Evolutionary conservation across 1,140 invertebrate species (phyloP), one percentile per base, ranked within the genome.

Genomic region (Trinorchestia longiramus): DNA sequence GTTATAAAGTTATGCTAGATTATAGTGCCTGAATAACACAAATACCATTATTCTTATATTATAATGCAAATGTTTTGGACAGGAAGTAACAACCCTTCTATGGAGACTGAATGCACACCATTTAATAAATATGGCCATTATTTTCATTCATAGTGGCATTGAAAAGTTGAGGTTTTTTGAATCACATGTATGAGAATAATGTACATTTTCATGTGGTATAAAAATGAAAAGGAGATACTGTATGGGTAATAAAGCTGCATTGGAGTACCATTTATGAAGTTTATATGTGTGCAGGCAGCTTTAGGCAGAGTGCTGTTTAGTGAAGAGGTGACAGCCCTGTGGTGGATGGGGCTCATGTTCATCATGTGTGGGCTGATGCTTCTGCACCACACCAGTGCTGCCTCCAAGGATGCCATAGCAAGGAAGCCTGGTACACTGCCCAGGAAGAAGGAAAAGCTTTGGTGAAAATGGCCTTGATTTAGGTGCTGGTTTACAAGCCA

Each of bases 341-440:
- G 97, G 97, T 97, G 97, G 97, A 17, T 97, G 57, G 97, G 97
- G 94, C 97, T 97, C 17, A 96, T 97, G 23, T 95, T 97, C 0
- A 97, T 97, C 44, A 96, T 97, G 17, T 97, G 97, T 96, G 97
- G 97, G 41, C 96, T 97, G 1, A 90, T 97, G 17, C 95, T 97
- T 4, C 97, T 97, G 96, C 97, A 97, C 95, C 97, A 97, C 95
- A 94, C 92, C 92, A 94, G 43, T 40, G 96, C 45, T 87, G 47
- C 62, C 95, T 43, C 43, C 88, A 87, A 53, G 45, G 77, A 43
- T 43, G 57, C 62, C 28, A 23, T 77, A 28, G 28, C 28, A n/a
- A 95, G 95, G 88, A 96, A 88, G 94, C 95, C 57, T 95, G 87
- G 96, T 45, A 96, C 87, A 88, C 95, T 95, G 87, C 95, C 95